Evolutionary conservation across 2,797 vertebrate genomes (phyloP), one percentile per base, ranked within the genome.

Genomic region (Syndactyla subalaris): DNA sequence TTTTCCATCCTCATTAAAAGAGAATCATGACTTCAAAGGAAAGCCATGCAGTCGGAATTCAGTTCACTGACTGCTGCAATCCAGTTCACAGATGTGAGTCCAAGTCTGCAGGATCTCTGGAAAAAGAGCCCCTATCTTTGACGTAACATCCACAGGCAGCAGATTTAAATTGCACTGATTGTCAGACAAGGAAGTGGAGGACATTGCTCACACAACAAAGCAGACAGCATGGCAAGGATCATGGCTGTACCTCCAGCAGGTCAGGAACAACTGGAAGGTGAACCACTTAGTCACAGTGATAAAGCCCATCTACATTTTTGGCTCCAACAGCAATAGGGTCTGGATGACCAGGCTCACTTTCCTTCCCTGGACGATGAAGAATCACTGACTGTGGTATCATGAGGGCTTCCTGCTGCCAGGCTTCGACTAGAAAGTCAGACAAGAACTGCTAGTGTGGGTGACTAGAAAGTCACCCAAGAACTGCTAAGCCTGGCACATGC

Each of bases 291-390:
- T 27, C 48, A 52, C 17, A 89, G 12, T 9, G 26, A 79, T 30
- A 15, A 91, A 12, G 22, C 12, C 12, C 0, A 1, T 51, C 52
- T 74, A 32, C 0, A 0, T 18, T 73, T 78, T 43, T 65, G 54
- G 30, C 29, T 85, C 9, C 43, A 71, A 34, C 9, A 88, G 41
- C 34, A 70, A 34, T 0, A 55, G 26, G 15, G 11, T 30, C 48
- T 67, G 17, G 41, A 71, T n/a, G 36, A 86, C 14, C 39, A 55
- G 55, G n/a, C 32, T 80, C n/a, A 45, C 6, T 20, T 66, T 72
- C 32, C 34, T 41, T 82, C 10, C 30, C 20, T 54, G 36, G 27
- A 55, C 0, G 0, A 85, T 0, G 1, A 85, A 84, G 43, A 83
- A 74, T 43, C 43, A 39, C 30, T 79, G 46, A 43, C 26, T 3